Evolutionary conservation across 2,113 vertebrate species (phyloP).

Genomic region (Percopsis transmontana): DNA sequence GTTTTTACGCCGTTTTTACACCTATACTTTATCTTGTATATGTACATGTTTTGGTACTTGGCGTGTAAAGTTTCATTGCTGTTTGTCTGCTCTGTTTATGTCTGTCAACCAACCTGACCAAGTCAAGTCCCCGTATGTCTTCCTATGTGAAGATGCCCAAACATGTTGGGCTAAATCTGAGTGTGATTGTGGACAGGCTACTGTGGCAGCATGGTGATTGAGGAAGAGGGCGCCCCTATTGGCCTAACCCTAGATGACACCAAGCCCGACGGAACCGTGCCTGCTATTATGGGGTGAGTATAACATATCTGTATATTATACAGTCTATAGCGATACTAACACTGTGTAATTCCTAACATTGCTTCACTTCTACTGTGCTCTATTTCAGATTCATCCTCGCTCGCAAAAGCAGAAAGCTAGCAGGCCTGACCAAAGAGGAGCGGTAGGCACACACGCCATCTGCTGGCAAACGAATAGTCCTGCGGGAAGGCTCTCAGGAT

Average conservation of each 20-base stretch:
- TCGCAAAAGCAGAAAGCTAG: conserved; percentile 87
- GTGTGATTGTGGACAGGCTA: conserved; percentile 77
- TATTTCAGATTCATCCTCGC: conserved; percentile 90
- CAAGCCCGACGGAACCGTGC: conserved; percentile 89
- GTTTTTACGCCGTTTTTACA: too few species aligned
- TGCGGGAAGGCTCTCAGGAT: neutral
- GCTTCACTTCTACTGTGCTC: conserved; percentile 26
- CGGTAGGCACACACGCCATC: conserved; percentile 73
- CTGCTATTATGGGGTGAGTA: conserved; percentile 93
- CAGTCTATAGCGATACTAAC: neutral
- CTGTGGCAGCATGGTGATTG: conserved; percentile 95
- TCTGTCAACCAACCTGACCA: too few species aligned
- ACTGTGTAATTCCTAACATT: neutral
- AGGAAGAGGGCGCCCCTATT: conserved; percentile 90
- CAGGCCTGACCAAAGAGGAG: conserved; percentile 87
- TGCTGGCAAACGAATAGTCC: neutral
- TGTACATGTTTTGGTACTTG: too few species aligned
- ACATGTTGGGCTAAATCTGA: conserved; percentile 3
- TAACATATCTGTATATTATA: neutral
- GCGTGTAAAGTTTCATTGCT: too few species aligned
- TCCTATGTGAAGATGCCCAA: neutral
- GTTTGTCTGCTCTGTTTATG: too few species aligned
- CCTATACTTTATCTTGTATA: too few species aligned
- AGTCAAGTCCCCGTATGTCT: too few species aligned
- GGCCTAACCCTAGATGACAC: conserved; percentile 93